Evolutionary conservation across 1,140 invertebrate genomes (phyloP).

Genomic region (Linepithema humile): DNA sequence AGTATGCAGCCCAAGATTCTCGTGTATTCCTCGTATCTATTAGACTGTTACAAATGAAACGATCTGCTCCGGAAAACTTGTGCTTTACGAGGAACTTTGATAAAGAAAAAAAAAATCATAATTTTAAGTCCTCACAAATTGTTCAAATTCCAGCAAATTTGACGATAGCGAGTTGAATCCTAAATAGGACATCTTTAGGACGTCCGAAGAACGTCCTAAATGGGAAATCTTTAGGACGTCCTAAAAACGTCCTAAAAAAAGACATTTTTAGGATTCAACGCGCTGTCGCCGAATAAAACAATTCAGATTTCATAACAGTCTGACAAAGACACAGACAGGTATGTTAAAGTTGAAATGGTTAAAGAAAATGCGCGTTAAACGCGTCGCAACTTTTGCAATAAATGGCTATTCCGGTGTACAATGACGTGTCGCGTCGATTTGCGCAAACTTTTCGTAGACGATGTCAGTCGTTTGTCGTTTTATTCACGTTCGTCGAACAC

Average conservation of each 20-base stretch:
- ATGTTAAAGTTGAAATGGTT: background rate
- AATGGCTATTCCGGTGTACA: background rate
- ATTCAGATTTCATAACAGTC: too few species aligned
- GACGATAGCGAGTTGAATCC: too few species aligned
- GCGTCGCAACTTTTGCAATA: background rate
- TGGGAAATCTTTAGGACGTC: too few species aligned
- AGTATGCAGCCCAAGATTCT: background rate
- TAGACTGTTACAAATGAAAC: background rate
- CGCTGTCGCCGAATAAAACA: too few species aligned
- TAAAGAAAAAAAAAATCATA: background rate
- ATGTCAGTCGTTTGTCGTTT: background rate
- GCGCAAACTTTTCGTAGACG: background rate
- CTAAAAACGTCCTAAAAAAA: too few species aligned
- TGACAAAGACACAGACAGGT: background rate
- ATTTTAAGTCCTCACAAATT: too few species aligned
- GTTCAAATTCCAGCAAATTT: too few species aligned
- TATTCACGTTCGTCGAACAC: background rate
- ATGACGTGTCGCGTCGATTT: background rate
- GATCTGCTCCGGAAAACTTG: background rate
- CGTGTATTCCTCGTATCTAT: background rate
- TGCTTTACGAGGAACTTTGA: background rate
- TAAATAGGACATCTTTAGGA: too few species aligned
- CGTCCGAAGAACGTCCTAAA: too few species aligned
- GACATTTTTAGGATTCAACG: too few species aligned
- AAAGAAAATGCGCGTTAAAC: background rate